Conservation (phyloP, 1,140 invertebrate species). For the Cherax destructor region DNA sequence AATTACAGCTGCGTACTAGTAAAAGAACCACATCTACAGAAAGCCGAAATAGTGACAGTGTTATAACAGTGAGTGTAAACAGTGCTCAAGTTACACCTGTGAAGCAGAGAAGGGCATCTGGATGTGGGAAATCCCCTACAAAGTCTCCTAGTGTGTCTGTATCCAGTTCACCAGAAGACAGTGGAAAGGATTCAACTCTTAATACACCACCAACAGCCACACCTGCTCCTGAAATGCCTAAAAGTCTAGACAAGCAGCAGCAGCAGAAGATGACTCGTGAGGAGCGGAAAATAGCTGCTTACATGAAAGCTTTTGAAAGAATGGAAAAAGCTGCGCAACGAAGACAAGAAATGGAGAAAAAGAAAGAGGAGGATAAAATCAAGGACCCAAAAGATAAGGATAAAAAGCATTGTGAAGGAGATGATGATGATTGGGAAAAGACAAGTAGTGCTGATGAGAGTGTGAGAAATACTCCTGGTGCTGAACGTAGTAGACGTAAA, state of each 20-base stretch:
- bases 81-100: slow-evolving; percentile 43
- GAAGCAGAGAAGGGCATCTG: slow-evolving; percentile 62
- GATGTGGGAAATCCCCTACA: slow-evolving; percentile 61
- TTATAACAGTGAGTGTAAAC: neutral
- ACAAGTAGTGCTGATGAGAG: slow-evolving; percentile 69
- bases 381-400: slow-evolving; percentile 63
- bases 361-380: slow-evolving; percentile 69
- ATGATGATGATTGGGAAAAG: slow-evolving; percentile 69
- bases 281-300: slow-evolving; percentile 96
- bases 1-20: slow-evolving; percentile 48
- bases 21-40: slow-evolving; percentile 61
- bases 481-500: slow-evolving; percentile 73
- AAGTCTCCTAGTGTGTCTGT: slow-evolving; percentile 42
- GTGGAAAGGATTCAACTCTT: neutral
- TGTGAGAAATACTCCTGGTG: slow-evolving; percentile 27
- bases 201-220: slow-evolving; percentile 33
- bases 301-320: slow-evolving; percentile 90
- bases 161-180: slow-evolving; percentile 32
- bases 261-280: slow-evolving; percentile 82
- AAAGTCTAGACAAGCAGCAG: slow-evolving; percentile 61
- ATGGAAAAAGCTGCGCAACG: slow-evolving; percentile 79
- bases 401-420: slow-evolving; percentile 62
- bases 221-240: slow-evolving; percentile 37
- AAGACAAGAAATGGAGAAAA: slow-evolving; percentile 76
- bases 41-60: slow-evolving; percentile 28